Conservation (phyloP, 2,888 invertebrate species). For the Melieria omissa region DNA sequence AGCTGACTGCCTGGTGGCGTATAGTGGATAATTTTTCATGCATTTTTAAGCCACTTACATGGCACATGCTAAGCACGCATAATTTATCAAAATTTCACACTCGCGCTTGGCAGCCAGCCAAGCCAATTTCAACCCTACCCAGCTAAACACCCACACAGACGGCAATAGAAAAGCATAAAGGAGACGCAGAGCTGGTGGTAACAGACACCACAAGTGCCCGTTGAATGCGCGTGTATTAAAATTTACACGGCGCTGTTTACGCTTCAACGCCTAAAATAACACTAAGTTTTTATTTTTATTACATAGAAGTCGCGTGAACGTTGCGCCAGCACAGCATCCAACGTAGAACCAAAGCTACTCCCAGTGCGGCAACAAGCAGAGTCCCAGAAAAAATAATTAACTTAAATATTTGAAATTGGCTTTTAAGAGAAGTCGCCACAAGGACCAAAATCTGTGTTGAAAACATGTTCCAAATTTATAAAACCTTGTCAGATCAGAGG, state of each 20-base stretch:
- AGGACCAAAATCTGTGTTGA: too few relatives aligned
- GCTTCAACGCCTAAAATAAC: slow-evolving; percentile 50
- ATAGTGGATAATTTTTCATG: slow-evolving; percentile 20
- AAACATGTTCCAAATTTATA: too few relatives aligned
- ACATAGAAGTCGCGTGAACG: too few relatives aligned
- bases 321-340: too few relatives aligned
- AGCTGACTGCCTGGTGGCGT: not conserved
- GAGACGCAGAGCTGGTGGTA: not conserved
- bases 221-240: slow-evolving; percentile 22
- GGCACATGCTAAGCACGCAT: slow-evolving; percentile 31
- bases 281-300: slow-evolving; percentile 33
- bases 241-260: slow-evolving; percentile 48
- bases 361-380: too few relatives aligned
- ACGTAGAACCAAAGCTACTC: too few relatives aligned
- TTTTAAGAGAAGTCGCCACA: too few relatives aligned
- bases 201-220: not conserved
- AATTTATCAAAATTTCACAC: slow-evolving; percentile 49
- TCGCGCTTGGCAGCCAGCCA: not conserved
- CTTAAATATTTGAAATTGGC: too few relatives aligned
- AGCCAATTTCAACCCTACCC: slow-evolving; percentile 5
- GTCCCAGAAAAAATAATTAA: too few relatives aligned
- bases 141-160: slow-evolving; percentile 19
- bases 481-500: too few relatives aligned
- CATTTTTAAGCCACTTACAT: slow-evolving; percentile 33
- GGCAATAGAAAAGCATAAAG: not conserved